phyloP scores from a whole-genome alignment of 1,140 invertebrate genomes.

The Nasonia vitripennis region DNA sequence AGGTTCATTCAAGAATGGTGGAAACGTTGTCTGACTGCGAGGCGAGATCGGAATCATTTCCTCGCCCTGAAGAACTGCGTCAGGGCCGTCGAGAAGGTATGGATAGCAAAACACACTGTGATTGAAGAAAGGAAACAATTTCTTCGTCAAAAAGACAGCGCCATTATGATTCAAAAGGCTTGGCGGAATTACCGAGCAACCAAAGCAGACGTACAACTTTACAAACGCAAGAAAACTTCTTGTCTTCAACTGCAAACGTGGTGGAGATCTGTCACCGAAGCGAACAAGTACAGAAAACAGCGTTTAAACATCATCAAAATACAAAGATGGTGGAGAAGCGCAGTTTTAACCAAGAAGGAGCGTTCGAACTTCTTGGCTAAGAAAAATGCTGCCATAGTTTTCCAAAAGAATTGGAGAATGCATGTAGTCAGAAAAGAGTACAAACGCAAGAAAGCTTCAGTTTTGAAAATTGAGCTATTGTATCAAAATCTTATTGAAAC shows the following conservation, averaged over 20 bases:
- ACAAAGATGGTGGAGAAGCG: constrained; percentile 61
- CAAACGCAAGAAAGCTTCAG: constrained; percentile 51
- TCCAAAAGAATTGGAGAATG: constrained; percentile 65
- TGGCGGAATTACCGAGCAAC: constrained; percentile 58
- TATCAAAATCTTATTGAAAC: constrained; percentile 51
- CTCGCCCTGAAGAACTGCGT: constrained; percentile 63
- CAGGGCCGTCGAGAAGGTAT: constrained; percentile 59
- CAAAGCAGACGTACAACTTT: constrained; percentile 40
- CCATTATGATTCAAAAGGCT: constrained; percentile 59
- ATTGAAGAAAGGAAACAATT: constrained; percentile 54
- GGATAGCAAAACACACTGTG: constrained; percentile 52
- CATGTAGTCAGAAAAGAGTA: constrained; percentile 47
- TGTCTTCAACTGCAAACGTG: constrained; percentile 60
- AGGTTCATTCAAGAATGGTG: constrained; percentile 73
- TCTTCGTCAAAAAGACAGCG: constrained; percentile 37
- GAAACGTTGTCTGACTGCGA: constrained; percentile 67
- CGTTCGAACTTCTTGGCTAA: constrained; percentile 41
- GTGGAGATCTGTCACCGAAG: constrained; percentile 52
- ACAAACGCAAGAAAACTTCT: constrained; percentile 52
- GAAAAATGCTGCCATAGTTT: constrained; percentile 51
- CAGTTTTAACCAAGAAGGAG: constrained; percentile 31
- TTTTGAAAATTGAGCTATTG: constrained; percentile 59
- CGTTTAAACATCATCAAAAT: constrained; percentile 53
- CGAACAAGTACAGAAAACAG: constrained; percentile 38
- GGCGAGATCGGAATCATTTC: constrained; percentile 68